Evolutionary conservation across 2,113 vertebrate species (phyloP).

Genomic region (Atractosteus spatula): DNA sequence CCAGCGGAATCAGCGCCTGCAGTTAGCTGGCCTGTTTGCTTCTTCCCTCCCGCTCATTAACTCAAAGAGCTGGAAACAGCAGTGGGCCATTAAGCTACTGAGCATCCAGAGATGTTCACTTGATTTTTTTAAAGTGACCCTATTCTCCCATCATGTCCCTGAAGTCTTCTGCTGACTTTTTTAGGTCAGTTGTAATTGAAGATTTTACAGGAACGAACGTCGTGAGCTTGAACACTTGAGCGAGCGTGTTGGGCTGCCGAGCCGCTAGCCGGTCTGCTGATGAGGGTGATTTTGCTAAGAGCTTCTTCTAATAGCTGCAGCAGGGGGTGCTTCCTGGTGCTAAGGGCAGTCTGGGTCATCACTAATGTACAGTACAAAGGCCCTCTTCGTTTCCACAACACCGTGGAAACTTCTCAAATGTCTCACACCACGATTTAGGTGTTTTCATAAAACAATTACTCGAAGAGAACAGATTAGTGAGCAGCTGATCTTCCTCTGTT

Average conservation of each 20-base stretch:
- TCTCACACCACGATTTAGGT: too few relatives aligned
- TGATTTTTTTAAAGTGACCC: too few relatives aligned
- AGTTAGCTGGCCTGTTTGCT: too few relatives aligned
- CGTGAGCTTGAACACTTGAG: slow-evolving; percentile 16
- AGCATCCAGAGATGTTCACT: too few relatives aligned
- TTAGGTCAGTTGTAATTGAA: not conserved
- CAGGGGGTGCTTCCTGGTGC: not conserved
- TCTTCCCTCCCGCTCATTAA: too few relatives aligned
- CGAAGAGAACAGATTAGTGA: too few relatives aligned
- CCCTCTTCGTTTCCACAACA: not conserved
- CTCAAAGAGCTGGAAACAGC: too few relatives aligned
- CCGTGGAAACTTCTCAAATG: not conserved
- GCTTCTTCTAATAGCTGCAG: slow-evolving; percentile 9
- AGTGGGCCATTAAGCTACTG: too few relatives aligned
- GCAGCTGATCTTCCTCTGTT: too few relatives aligned
- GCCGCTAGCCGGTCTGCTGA: slow-evolving; percentile 40
- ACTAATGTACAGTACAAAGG: not conserved
- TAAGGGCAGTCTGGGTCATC: not conserved
- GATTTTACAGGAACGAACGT: not conserved
- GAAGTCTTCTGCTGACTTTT: not conserved
- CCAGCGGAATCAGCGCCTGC: too few relatives aligned
- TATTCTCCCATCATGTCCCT: not conserved
- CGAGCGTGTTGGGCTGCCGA: slow-evolving; percentile 22
- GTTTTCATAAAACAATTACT: too few relatives aligned
- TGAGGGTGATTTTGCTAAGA: slow-evolving; percentile 27